phyloP scores from a whole-genome alignment of 2,113 vertebrate genomes.

The Eleginops maclovinus region DNA sequence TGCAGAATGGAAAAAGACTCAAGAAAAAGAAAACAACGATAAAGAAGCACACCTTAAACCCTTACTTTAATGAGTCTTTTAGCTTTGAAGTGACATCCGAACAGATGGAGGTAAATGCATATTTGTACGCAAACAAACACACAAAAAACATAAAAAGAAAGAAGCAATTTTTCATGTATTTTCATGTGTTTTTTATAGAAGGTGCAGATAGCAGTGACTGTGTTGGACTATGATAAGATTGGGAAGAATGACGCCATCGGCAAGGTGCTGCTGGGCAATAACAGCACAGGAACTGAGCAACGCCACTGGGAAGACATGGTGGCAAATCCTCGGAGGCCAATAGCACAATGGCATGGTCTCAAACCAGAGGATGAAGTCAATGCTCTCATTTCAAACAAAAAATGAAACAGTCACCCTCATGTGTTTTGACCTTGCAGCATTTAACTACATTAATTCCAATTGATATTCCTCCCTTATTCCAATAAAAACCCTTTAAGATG shows the following conservation, averaged over 20 bases:
- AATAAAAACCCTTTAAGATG: conserved; percentile 16
- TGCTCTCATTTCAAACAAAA: conserved; percentile 90
- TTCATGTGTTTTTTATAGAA: conserved; percentile 83
- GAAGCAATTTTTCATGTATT: conserved; percentile 18
- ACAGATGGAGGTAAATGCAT: conserved; percentile 91
- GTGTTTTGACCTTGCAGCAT: conserved; percentile 11
- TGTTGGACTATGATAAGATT: conserved; percentile 99
- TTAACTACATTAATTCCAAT: conserved; percentile 37
- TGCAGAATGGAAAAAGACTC: conserved; percentile 97
- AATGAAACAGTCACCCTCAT: conserved; percentile 79
- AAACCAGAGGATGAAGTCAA: conserved; percentile 86
- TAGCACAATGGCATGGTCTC: conserved; percentile 95
- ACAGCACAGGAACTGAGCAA: conserved; percentile 91
- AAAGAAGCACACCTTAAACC: conserved; percentile 98
- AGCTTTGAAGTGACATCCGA: conserved; percentile 98
- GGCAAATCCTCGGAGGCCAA: conserved; percentile 91
- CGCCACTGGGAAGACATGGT: conserved; percentile 91
- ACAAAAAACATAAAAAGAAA: background rate
- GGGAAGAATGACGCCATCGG: conserved; percentile 99
- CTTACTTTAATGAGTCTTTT: conserved; percentile 90
- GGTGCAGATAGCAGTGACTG: conserved; percentile 95
- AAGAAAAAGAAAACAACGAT: conserved; percentile 99
- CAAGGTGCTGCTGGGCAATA: conserved; percentile 92
- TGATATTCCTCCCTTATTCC: conserved; percentile 13
- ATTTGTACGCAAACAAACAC: too few relatives aligned